Evolutionary conservation across 2,888 invertebrate genomes (phyloP), one percentile per base, ranked within the genome.

Genomic region (Hipparchia sbordonii): DNA sequence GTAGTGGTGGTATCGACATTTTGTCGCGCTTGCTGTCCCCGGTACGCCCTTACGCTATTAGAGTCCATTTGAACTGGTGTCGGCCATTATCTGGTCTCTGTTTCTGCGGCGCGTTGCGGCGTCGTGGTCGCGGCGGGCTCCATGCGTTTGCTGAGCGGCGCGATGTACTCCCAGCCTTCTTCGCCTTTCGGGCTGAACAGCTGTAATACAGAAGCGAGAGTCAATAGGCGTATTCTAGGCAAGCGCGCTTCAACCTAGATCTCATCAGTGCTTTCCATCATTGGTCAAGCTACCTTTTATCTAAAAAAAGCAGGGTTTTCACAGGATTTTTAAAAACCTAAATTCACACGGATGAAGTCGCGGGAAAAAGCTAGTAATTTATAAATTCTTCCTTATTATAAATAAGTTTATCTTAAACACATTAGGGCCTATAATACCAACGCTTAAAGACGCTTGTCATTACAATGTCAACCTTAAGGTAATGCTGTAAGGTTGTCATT

Each of bases 111-210:
- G 77, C 85, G 85, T 74, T 84, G 86, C 6, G 89, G 86, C 57
- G 89, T 82, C 33, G 79, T 74, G 67, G 81, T 82, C 9, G 67
- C 82, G 12, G 51, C 9, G 2, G 74, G 6, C 65, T 79, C 84
- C 60, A 83, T 63, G 7, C 95, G 93, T 76, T 91, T 93, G 76
- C 84, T 89, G 54, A 95, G 90, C 4, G 95, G 95, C 39, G 85
- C 82, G 77, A 87, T 89, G 86, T 95, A 95, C 74, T 94, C 90
- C 95, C 95, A 95, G 0, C 93, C 95, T 52, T 95, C 95, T 63
- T 97, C 97, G 71, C 88, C 87, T 82, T 96, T 96, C 8, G 95
- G 95, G 81, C 95, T 95, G 91, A 97, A 97, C 70, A 95, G 83
- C 96, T 97, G 92, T 2, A 87, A 88, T 51, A 33, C 9, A 68